Conservation (phyloP, 1,140 invertebrate genomes). For the Solen grandis region DNA sequence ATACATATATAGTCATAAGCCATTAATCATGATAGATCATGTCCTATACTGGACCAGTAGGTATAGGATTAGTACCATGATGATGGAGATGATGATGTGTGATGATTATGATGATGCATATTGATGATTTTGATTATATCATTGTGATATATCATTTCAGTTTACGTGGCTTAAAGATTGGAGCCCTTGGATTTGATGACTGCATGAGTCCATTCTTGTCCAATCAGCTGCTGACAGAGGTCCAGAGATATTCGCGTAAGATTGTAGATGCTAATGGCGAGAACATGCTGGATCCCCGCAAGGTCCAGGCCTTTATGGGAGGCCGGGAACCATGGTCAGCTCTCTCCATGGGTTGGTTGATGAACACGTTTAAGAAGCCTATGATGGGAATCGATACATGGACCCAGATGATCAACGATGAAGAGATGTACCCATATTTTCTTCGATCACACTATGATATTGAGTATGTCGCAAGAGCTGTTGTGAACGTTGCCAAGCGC, state of each 20-base stretch:
- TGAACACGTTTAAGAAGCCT: constrained; percentile 85
- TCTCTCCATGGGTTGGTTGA: constrained; percentile 69
- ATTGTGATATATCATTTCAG: neutral
- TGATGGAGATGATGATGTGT: neutral
- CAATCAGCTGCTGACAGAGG: constrained; percentile 60
- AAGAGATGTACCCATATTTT: constrained; percentile 88
- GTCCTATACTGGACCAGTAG: too few species aligned
- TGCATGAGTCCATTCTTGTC: constrained; percentile 64
- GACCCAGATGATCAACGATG: constrained; percentile 70
- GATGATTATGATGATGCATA: neutral
- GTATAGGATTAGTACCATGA: too few species aligned
- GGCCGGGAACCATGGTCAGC: constrained; percentile 46
- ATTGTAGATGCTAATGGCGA: constrained; percentile 62
- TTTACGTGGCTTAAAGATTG: constrained; percentile 86
- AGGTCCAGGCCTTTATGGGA: constrained; percentile 70
- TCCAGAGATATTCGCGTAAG: constrained; percentile 60
- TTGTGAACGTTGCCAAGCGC: constrained; percentile 79
- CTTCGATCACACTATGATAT: constrained; percentile 89
- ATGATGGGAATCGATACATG: constrained; percentile 89
- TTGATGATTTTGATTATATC: neutral
- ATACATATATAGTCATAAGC: too few species aligned
- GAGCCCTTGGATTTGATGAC: constrained; percentile 80
- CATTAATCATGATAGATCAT: too few species aligned
- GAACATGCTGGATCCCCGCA: constrained; percentile 64
- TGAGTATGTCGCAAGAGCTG: constrained; percentile 87